phyloP scores from a whole-genome alignment of 2,797 vertebrate genomes.

The Dicrostonyx torquatus region DNA sequence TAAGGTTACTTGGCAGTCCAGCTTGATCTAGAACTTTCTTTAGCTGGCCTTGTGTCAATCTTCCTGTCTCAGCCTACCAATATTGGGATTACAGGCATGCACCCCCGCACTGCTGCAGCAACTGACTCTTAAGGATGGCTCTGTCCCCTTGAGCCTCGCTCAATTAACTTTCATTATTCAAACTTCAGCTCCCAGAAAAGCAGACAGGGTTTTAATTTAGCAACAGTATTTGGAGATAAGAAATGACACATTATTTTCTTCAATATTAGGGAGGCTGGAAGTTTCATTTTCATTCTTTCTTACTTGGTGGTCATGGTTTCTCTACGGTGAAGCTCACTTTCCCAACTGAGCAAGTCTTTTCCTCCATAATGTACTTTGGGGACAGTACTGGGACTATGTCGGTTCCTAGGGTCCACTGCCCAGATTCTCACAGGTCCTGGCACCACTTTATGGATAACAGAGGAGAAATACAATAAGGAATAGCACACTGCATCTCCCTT shows the following conservation, averaged over 20 bases:
- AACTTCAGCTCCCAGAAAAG: background rate
- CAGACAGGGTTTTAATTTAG: background rate
- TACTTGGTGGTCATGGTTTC: background rate
- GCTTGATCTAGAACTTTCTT: background rate
- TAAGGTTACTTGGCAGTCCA: background rate
- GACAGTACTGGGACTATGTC: background rate
- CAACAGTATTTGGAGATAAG: background rate
- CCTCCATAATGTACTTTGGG: background rate
- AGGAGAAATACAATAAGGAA: background rate
- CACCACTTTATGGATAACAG: background rate
- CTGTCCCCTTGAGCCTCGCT: background rate
- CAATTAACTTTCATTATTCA: background rate
- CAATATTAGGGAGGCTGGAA: background rate
- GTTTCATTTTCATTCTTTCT: background rate
- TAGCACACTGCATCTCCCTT: background rate
- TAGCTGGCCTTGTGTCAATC: background rate
- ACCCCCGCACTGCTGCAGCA: background rate
- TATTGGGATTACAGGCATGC: background rate
- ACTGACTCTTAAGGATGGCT: background rate
- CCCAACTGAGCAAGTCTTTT: background rate
- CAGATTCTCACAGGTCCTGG: background rate
- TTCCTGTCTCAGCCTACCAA: background rate
- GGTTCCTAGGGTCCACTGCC: background rate
- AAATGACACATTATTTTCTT: slow-evolving; percentile 9
- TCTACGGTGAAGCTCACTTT: background rate